Percentiles rank a stretch among this genome's conserved stretches.
These are phyloP conservation scores for Caenorhabditis afra DNA, from an alignment of 2,888 invertebrate genomes.

Conservation along the genomic window DNA sequence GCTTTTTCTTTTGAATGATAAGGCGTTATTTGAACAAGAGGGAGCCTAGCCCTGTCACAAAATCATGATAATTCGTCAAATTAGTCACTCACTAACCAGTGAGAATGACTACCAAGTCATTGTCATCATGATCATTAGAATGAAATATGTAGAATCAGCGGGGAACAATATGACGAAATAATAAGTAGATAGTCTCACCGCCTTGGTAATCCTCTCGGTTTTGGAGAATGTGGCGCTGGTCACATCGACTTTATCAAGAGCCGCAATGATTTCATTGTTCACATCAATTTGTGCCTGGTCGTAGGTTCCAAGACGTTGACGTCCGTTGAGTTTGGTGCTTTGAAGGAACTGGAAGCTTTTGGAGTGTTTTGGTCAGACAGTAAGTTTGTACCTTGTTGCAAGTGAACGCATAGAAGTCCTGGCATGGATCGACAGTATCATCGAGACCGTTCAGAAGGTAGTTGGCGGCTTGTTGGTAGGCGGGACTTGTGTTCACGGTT, in stretches of 20 bases:
- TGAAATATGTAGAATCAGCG: too few species aligned
- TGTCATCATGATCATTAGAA: slow-evolving; percentile 20
- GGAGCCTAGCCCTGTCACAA: too few species aligned
- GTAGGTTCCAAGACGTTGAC: slow-evolving; percentile 71
- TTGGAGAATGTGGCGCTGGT: slow-evolving; percentile 43
- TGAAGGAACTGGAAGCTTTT: slow-evolving; percentile 60
- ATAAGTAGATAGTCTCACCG: slow-evolving; percentile 51
- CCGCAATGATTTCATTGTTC: slow-evolving; percentile 63
- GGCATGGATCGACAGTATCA: slow-evolving; percentile 72
- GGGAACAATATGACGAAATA: slow-evolving; percentile 16
- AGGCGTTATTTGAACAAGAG: slow-evolving; percentile 11
- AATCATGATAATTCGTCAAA: neutral
- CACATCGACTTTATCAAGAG: slow-evolving; percentile 58
- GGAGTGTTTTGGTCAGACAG: too few species aligned
- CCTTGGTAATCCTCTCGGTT: slow-evolving; percentile 72
- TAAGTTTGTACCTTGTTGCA: slow-evolving; percentile 64
- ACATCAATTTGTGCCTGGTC: slow-evolving; percentile 72
- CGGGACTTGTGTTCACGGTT: slow-evolving; percentile 22
- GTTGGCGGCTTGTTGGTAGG: slow-evolving; percentile 41
- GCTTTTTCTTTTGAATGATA: too few species aligned
- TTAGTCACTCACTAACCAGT: neutral
- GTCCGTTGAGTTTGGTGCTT: slow-evolving; percentile 52
- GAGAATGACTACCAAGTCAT: too few species aligned
- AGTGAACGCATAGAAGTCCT: slow-evolving; percentile 72
- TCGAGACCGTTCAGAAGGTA: slow-evolving; percentile 74